Base-by-base conservation (phyloP, 2,888 invertebrate genomes). In the Cryptosula pallasiana region DNA sequence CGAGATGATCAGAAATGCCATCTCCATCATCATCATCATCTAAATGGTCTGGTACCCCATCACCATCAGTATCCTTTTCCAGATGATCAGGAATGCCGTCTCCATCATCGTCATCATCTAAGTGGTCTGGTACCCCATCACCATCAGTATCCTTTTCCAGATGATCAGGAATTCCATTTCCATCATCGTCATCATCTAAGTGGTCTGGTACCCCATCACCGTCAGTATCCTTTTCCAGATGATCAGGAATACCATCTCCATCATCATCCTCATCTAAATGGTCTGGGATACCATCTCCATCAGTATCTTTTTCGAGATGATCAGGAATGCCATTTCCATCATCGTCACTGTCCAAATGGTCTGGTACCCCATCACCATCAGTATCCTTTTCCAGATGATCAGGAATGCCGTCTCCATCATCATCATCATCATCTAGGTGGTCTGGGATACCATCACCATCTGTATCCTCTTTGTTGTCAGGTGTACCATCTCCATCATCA, bases 401-500 rank as follows among this genome's bases (percentile, higher is more conserved):
- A 34, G 75, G 74, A 45, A 75, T 75, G 16, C 75, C 75, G 74
- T 75, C 74, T 32, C 75, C 75, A 45, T 73, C 71, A 29, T 35
- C 35, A 70, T 35, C 35, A 70, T 73, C 71, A 36, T 72, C 76
- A 54, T 75, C 73, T 71, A 74, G 71, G 32, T 77, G 71, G 72
- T 77, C 77, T 32, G 76, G 75, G 55, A 77, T 78, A 27, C 77
- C 77, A 72, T 77, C 76, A 35, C 74, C 74, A 57, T 80, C 81
- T 23, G 73, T 74, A 72, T 80, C 81, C 55, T 77, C 74, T 35
- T 80, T 63, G 35, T 73, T 9, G 74, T 80, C 79, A 5, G 77
- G 77, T 69, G 81, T 78, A 0, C 81, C 81, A 74, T 80, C 80
- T 55, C 76, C 77, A 76, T 81, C 79, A 74, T 73, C 75, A 63